Evolutionary conservation across 2,888 invertebrate genomes (phyloP).

Genomic region (Ochropleura plecta): DNA sequence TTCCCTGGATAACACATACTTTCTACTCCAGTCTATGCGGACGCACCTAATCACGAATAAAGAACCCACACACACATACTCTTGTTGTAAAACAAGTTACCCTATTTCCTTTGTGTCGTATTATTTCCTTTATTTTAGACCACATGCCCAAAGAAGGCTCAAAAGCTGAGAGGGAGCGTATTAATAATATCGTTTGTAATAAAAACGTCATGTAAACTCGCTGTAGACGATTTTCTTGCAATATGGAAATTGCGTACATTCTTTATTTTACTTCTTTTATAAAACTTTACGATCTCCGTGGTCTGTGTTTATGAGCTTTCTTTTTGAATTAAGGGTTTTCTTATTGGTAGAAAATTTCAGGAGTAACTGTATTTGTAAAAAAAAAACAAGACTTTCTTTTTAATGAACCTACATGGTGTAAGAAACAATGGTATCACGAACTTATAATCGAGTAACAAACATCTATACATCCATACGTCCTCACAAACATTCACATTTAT

Average conservation of each 20-base stretch:
- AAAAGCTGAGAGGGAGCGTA: slow-evolving; percentile 17
- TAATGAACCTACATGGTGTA: no score
- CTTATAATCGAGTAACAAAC: no score
- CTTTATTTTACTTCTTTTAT: slow-evolving; percentile 36
- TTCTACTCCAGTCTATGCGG: no score
- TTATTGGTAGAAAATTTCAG: neutral
- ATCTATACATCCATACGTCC: no score
- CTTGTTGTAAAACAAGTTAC: neutral
- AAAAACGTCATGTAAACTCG: slow-evolving; percentile 28
- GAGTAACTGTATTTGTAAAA: neutral
- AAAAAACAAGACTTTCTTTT: no score
- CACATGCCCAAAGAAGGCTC: neutral
- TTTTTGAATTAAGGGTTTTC: slow-evolving; percentile 1
- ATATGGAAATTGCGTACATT: slow-evolving; percentile 28
- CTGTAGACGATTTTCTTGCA: slow-evolving; percentile 29
- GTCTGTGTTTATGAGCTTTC: neutral
- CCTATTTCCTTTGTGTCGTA: neutral
- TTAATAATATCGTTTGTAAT: slow-evolving; percentile 36
- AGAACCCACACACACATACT: neutral
- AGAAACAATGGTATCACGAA: no score
- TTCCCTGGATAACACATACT: no score
- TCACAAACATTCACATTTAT: no score
- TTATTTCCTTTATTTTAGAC: slow-evolving; percentile 16
- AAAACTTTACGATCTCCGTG: slow-evolving; percentile 27
- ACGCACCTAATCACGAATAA: neutral